These are phyloP conservation scores for Ferrisia virgata DNA, from an alignment of 2,888 invertebrate genomes.

Conservation along the genomic window DNA sequence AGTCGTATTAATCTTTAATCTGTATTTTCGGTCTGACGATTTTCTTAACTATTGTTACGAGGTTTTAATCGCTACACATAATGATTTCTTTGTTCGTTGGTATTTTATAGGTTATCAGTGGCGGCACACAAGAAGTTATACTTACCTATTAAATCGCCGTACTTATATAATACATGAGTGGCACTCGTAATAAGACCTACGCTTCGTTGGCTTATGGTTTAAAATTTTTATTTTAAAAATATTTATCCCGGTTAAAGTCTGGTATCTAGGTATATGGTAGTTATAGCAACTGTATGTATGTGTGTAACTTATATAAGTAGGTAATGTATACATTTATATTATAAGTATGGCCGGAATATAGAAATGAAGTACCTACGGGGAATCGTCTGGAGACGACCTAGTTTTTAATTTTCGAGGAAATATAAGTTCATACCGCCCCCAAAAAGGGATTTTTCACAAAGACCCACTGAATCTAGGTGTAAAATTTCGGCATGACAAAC, in stretches of 20 bases:
- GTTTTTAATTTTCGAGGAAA: no score
- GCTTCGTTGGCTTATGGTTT: not conserved
- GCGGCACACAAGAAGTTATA: slow-evolving; percentile 25
- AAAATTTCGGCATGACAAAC: no score
- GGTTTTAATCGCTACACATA: slow-evolving; percentile 4
- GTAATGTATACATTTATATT: no score
- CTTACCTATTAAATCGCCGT: not conserved
- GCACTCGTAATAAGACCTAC: not conserved
- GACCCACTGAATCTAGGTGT: no score
- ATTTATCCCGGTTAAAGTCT: not conserved
- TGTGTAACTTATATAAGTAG: no score
- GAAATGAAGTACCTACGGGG: no score
- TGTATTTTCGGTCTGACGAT: slow-evolving; percentile 39
- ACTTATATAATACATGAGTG: slow-evolving; percentile 1
- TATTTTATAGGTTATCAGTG: slow-evolving; percentile 31
- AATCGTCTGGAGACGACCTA: no score
- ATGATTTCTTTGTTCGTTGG: slow-evolving; percentile 25
- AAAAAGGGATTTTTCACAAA: no score
- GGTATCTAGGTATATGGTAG: no score
- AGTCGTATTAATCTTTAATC: not conserved
- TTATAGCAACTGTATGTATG: no score
- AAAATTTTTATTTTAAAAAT: not conserved
- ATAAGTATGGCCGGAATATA: no score
- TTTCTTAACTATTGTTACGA: slow-evolving; percentile 28
- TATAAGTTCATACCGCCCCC: no score